phyloP scores from a whole-genome alignment of 2,888 invertebrate species.

The Acleris holmiana region DNA sequence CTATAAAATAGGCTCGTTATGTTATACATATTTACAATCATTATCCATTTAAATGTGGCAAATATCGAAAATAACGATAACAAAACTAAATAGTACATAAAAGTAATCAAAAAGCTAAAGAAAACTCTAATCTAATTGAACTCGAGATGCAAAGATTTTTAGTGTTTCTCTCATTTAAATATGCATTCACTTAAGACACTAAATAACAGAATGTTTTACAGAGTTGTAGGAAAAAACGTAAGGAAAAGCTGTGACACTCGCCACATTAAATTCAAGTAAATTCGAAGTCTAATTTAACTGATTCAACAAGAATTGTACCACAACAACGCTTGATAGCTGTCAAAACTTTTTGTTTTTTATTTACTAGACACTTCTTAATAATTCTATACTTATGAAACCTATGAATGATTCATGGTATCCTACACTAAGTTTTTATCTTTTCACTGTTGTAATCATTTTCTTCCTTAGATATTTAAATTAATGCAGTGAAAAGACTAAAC shows the following conservation, averaged over 20 bases:
- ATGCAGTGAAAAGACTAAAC: conserved; percentile 76
- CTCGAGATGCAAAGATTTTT: background rate
- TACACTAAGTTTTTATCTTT: conserved; percentile 77
- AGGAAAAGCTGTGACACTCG: conserved; percentile 38
- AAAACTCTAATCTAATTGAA: conserved; percentile 23
- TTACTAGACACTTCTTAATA: conserved; percentile 62
- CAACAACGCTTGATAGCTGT: conserved; percentile 55
- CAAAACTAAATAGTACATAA: conserved; percentile 29
- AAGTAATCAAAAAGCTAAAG: conserved; percentile 50
- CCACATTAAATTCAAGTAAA: conserved; percentile 38
- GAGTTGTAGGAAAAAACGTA: conserved; percentile 45
- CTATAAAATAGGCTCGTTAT: background rate
- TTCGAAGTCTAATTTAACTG: conserved; percentile 43
- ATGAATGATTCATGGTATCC: conserved; percentile 70
- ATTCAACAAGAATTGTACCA: conserved; percentile 60
- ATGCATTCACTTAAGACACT: conserved; percentile 31
- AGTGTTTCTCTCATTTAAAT: conserved; percentile 4
- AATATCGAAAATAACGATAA: conserved; percentile 62
- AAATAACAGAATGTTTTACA: conserved; percentile 35
- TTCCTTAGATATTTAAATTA: conserved; percentile 40
- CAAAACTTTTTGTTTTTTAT: conserved; percentile 48
- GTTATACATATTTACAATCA: conserved; percentile 21
- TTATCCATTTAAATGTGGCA: conserved; percentile 58
- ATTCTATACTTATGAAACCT: conserved; percentile 68
- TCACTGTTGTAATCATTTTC: conserved; percentile 59